Percentiles rank a stretch among this genome's conserved stretches.
Conservation (phyloP, 2,797 vertebrate genomes). For the Notamacropus eugenii region DNA sequence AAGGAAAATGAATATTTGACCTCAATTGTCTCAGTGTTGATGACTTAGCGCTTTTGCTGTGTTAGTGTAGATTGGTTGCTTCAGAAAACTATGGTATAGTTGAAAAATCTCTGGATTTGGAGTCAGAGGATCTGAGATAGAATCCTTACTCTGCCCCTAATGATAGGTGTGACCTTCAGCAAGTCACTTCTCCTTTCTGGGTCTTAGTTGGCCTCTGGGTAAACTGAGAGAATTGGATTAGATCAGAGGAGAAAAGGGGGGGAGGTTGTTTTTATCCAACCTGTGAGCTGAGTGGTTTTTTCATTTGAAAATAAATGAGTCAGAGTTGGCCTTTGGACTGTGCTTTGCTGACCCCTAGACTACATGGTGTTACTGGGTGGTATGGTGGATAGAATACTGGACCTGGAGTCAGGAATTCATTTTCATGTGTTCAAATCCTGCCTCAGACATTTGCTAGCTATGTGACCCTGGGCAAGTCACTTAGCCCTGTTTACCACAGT, state of each 20-base stretch:
- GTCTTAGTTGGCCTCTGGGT: not conserved
- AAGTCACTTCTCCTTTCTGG: not conserved
- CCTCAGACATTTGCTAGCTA: not conserved
- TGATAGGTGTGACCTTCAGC: not conserved
- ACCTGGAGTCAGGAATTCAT: not conserved
- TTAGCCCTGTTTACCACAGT: not conserved
- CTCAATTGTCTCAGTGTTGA: not conserved
- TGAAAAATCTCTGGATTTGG: not conserved
- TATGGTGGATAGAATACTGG: not conserved
- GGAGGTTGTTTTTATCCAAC: not conserved
- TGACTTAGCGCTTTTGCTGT: not conserved
- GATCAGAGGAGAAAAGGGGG: not conserved
- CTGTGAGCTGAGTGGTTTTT: not conserved
- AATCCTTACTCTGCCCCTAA: no score
- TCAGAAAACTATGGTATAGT: not conserved
- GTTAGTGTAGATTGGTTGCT: not conserved
- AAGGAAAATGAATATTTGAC: not conserved
- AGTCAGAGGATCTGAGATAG: not conserved
- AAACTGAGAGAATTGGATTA: not conserved
- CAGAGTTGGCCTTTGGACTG: not conserved
- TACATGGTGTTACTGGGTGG: not conserved
- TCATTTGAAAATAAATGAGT: not conserved
- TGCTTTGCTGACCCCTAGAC: not conserved
- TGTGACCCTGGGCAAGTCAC: not conserved
- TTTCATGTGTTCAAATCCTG: not conserved